phyloP scores from a whole-genome alignment of 2,888 invertebrate genomes.

The Pimpla rufipes region DNA sequence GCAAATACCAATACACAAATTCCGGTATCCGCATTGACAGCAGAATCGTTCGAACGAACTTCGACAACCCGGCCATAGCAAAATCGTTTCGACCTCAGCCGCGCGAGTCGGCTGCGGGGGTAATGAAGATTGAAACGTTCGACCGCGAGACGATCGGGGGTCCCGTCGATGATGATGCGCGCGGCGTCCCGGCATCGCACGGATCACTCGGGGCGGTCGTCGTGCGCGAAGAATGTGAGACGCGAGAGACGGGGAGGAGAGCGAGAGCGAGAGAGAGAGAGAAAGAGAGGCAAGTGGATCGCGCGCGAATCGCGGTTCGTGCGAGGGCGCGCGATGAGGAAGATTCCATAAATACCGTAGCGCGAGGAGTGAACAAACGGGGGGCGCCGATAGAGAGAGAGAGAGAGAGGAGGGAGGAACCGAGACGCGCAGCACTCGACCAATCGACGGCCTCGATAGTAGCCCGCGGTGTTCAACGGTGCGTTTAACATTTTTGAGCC shows the following conservation, averaged over 20 bases:
- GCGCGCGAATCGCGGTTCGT: slow-evolving; percentile 70
- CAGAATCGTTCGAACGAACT: too few species aligned
- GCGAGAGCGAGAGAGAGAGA: slow-evolving; percentile 68
- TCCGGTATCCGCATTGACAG: too few species aligned
- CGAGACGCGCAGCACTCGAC: slow-evolving; percentile 60
- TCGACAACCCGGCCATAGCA: not conserved
- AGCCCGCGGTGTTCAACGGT: slow-evolving; percentile 82
- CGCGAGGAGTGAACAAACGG: slow-evolving; percentile 54
- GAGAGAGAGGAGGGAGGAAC: slow-evolving; percentile 29
- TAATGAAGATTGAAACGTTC: slow-evolving; percentile 80
- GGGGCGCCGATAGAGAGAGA: slow-evolving; percentile 38
- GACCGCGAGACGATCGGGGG: slow-evolving; percentile 27
- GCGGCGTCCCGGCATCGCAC: slow-evolving; percentile 34
- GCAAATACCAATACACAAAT: too few species aligned
- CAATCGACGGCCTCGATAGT: slow-evolving; percentile 74
- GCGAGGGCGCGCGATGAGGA: slow-evolving; percentile 72
- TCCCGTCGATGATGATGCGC: slow-evolving; percentile 53
- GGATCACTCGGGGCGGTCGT: slow-evolving; percentile 71
- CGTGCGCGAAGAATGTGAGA: slow-evolving; percentile 60
- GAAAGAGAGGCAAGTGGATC: slow-evolving; percentile 58
- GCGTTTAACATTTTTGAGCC: slow-evolving; percentile 84
- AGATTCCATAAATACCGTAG: slow-evolving; percentile 81
- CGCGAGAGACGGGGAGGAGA: slow-evolving; percentile 65
- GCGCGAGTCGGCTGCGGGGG: too few species aligned
- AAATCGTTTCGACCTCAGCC: slow-evolving; percentile 1